Conservation (phyloP, 2,888 invertebrate species). For the Eutolmus rufibarbis region DNA sequence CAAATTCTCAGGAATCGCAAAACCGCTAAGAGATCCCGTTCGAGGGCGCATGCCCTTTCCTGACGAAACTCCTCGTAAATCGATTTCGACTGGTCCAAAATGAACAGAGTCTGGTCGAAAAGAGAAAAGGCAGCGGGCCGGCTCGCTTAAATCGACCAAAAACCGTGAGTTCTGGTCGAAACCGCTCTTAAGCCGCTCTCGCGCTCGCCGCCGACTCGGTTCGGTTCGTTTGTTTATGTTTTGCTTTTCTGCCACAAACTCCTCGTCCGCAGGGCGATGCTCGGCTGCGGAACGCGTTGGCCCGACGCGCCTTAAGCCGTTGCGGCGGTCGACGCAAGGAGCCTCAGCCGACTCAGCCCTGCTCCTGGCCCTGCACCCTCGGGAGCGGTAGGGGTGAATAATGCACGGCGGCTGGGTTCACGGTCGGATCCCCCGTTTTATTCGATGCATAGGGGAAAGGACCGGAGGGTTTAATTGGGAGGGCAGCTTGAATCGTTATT, state of each 20-base stretch:
- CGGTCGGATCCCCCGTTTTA: background rate
- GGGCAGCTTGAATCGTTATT: background rate
- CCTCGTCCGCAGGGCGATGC: background rate
- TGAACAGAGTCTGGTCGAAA: background rate
- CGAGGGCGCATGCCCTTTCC: background rate
- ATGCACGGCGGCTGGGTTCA: background rate
- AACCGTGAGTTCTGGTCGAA: background rate
- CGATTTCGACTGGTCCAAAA: background rate
- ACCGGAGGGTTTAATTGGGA: background rate
- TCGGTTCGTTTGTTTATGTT: background rate
- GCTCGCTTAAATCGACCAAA: background rate
- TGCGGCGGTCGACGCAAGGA: background rate
- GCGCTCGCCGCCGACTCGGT: background rate
- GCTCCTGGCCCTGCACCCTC: background rate
- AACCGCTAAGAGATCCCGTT: background rate
- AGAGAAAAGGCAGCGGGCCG: background rate
- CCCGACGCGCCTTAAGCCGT: background rate
- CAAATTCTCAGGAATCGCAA: too few species aligned
- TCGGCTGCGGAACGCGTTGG: background rate
- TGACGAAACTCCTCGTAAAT: background rate
- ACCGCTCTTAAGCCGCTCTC: background rate
- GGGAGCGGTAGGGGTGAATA: background rate
- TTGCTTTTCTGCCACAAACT: background rate
- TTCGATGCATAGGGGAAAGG: background rate
- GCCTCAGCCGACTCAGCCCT: background rate